Percentiles rank a stretch among this genome's conserved stretches.
Conservation (phyloP, 2,113 vertebrate genomes). For the Oryzias javanicus region DNA sequence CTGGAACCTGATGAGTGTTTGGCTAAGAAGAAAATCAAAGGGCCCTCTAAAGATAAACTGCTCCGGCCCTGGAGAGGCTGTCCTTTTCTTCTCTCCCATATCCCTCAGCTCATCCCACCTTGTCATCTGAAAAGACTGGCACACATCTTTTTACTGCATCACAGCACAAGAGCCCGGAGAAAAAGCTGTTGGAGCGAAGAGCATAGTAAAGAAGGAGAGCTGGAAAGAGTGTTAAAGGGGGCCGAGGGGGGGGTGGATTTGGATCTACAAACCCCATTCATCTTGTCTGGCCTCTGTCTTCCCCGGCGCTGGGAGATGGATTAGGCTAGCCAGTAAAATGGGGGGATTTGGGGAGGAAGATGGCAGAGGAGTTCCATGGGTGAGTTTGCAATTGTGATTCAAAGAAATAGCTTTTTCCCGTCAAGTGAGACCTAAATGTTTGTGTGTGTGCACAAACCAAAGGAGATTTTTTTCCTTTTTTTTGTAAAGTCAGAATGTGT, state of each 20-base stretch:
- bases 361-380: slow-evolving; percentile 9
- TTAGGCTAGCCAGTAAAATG: slow-evolving; percentile 20
- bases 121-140: slow-evolving; percentile 31
- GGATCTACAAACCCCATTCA: slow-evolving; percentile 39
- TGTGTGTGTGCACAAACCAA: slow-evolving; percentile 2
- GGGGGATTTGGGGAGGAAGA: background rate
- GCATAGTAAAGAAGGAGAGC: slow-evolving; percentile 7
- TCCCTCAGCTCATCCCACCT: slow-evolving; percentile 16
- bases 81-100: slow-evolving; percentile 11
- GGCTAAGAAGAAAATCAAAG: slow-evolving; percentile 49
- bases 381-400: slow-evolving; percentile 27
- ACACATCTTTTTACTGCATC: slow-evolving; percentile 21
- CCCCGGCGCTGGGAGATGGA: slow-evolving; percentile 45
- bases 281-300: slow-evolving; percentile 53
- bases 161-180: slow-evolving; percentile 5
- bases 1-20: slow-evolving; percentile 36
- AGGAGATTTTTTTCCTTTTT: background rate
- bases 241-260: slow-evolving; percentile 3
- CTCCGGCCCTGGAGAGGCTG: slow-evolving; percentile 28
- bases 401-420: slow-evolving; percentile 11
- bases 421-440: slow-evolving; percentile 13
- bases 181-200: slow-evolving; percentile 8
- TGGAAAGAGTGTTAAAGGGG: slow-evolving; percentile 17
- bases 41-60: slow-evolving; percentile 53
- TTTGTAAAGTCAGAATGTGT: background rate